These are phyloP conservation scores for Pegoplata infirma DNA, from an alignment of 2,888 invertebrate species.

Conservation along the genomic window DNA sequence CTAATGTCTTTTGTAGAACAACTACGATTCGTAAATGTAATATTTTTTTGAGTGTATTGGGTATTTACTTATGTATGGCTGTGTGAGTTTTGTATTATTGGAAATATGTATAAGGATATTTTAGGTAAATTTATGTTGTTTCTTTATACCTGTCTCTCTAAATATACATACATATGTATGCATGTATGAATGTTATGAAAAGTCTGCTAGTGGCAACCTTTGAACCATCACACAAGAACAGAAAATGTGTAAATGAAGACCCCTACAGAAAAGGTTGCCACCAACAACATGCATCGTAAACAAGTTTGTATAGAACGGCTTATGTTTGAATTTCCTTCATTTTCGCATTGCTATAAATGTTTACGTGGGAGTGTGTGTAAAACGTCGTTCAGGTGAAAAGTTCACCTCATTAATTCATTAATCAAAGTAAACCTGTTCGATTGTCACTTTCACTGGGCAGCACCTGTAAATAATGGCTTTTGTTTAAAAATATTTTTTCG, in stretches of 20 bases:
- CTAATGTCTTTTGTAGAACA: too few species aligned
- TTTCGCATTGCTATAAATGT: slow-evolving; percentile 3
- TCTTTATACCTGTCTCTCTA: neutral
- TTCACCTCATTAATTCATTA: slow-evolving; percentile 62
- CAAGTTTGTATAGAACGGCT: slow-evolving; percentile 6
- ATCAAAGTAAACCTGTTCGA: slow-evolving; percentile 54
- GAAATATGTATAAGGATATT: slow-evolving; percentile 11
- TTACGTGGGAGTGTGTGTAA: neutral
- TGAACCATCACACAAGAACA: slow-evolving; percentile 28
- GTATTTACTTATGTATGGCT: too few species aligned
- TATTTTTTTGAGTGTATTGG: too few species aligned
- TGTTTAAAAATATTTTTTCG: slow-evolving; percentile 14
- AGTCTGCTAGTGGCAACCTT: slow-evolving; percentile 14
- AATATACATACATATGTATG: neutral
- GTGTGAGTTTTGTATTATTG: neutral
- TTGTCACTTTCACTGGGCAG: slow-evolving; percentile 53
- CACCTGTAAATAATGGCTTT: slow-evolving; percentile 57
- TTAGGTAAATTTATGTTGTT: slow-evolving; percentile 17
- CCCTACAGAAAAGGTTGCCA: slow-evolving; percentile 4
- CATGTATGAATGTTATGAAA: neutral
- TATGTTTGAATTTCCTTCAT: slow-evolving; percentile 10
- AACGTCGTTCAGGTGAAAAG: slow-evolving; percentile 55
- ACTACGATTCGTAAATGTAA: too few species aligned
- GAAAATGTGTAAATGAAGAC: slow-evolving; percentile 33
- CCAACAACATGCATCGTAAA: neutral